A percentile compares a stretch with the other conserved stretches of the same genome.
Conservation (phyloP, 92 coral and sea anemone species). For the Pocillopora meandrina region DNA sequence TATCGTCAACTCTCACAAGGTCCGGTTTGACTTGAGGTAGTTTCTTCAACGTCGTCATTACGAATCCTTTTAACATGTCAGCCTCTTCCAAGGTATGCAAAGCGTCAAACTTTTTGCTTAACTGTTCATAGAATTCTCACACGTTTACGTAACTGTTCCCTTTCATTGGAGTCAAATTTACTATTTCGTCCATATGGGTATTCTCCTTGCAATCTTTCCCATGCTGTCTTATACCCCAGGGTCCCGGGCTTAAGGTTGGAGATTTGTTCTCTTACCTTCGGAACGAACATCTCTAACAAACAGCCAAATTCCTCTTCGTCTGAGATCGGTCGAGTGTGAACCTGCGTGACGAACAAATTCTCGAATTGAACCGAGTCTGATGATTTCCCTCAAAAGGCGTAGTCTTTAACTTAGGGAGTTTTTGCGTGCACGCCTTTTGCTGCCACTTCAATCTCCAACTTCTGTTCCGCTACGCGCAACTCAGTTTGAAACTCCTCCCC, state of each 20-base stretch:
- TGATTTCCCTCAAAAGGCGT: constrained; percentile 59
- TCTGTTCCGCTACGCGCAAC: constrained; percentile 5
- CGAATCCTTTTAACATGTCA: constrained; percentile 54
- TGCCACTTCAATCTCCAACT: constrained; percentile 10
- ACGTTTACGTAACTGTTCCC: constrained; percentile 37
- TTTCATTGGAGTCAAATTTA: constrained; percentile 41
- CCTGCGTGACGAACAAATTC: constrained; percentile 63
- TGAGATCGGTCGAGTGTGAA: constrained; percentile 40
- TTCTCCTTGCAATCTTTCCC: constrained; percentile 57
- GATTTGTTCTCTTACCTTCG: constrained; percentile 47
- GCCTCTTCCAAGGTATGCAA: constrained; percentile 25
- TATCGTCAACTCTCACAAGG: neutral
- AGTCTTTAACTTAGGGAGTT: constrained; percentile 42
- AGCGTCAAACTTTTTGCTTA: constrained; percentile 56
- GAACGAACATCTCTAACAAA: constrained; percentile 45
- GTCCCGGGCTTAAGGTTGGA: constrained; percentile 57
- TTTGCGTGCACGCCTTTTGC: constrained; percentile 21
- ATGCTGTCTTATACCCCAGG: constrained; percentile 51
- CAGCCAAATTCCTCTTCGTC: constrained; percentile 67
- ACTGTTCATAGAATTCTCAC: constrained; percentile 61
- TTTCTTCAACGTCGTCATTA: constrained; percentile 49
- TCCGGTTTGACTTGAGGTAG: constrained; percentile 60
- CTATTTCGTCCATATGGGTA: constrained; percentile 54
- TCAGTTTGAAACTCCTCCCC: constrained; percentile 34
- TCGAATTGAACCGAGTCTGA: constrained; percentile 65